Conservation (phyloP, 2,888 invertebrate species). For the Prosopocoilus inquinatus region DNA sequence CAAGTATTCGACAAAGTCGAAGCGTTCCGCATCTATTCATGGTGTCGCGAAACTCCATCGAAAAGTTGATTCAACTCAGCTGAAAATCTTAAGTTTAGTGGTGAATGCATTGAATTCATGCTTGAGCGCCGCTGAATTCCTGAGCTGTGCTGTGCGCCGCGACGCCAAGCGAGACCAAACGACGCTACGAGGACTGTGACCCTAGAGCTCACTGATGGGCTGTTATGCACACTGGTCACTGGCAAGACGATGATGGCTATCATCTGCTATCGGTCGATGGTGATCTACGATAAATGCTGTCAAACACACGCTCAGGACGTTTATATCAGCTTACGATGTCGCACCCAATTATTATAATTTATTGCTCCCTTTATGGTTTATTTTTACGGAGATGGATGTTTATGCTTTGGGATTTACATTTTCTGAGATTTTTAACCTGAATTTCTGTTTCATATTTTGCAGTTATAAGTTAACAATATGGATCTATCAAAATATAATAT, state of each 20-base stretch:
- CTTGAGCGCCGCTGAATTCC: neutral
- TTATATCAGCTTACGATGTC: constrained; percentile 22
- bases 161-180: constrained; percentile 15
- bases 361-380: constrained; percentile 12
- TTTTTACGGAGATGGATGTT: too few species aligned
- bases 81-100: neutral
- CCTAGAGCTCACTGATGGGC: constrained; percentile 22
- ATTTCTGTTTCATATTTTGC: too few species aligned
- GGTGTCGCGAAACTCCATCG: neutral
- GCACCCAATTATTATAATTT: constrained; percentile 21
- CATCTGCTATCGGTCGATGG: constrained; percentile 19
- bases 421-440: too few species aligned
- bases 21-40: too few species aligned
- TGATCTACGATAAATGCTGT: constrained; percentile 28
- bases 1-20: too few species aligned
- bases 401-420: too few species aligned
- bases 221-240: constrained; percentile 30
- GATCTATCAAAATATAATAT: too few species aligned
- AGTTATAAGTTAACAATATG: too few species aligned
- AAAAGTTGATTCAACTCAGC: neutral
- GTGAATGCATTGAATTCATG: too few species aligned
- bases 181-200: constrained; percentile 23
- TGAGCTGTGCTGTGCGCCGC: neutral
- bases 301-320: constrained; percentile 29
- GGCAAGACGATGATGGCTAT: constrained; percentile 25